Percentiles rank a stretch among this genome's conserved stretches.
Conservation (phyloP, 2,113 vertebrate species). For the Protobothrops flavoviridis region DNA sequence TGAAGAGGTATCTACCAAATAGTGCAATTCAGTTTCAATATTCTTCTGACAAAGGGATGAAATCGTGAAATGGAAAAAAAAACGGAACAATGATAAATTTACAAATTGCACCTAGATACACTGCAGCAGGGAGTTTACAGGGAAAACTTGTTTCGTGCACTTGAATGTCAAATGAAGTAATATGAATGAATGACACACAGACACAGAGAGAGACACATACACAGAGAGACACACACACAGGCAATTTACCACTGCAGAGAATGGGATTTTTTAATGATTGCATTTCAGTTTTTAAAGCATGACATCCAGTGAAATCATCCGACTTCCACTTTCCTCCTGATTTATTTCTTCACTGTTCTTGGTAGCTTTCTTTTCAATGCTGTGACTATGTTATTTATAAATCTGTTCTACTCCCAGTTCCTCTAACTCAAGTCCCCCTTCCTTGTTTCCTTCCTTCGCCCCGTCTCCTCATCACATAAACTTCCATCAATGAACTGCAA, state of each 20-base stretch:
- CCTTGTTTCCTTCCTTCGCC: background rate
- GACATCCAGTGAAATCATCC: background rate
- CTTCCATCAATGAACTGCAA: constrained; percentile 12
- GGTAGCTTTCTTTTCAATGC: constrained; percentile 22
- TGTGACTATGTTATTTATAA: constrained; percentile 46
- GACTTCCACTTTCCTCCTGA: constrained; percentile 35
- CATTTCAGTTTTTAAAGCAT: constrained; percentile 33
- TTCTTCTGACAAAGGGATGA: constrained; percentile 56
- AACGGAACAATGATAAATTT: constrained; percentile 38
- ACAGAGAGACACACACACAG: background rate
- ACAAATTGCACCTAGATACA: constrained; percentile 49
- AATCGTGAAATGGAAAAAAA: constrained; percentile 56
- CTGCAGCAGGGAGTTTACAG: constrained; percentile 40
- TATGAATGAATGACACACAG: constrained; percentile 51
- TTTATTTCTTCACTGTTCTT: constrained; percentile 15
- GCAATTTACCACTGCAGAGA: background rate
- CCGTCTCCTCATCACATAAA: background rate
- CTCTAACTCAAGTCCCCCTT: constrained; percentile 19
- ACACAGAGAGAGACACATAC: background rate
- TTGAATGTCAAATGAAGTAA: constrained; percentile 57
- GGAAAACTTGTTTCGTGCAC: constrained; percentile 49
- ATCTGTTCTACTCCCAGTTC: constrained; percentile 42
- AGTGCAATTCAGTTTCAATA: constrained; percentile 49
- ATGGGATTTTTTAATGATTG: constrained; percentile 13
- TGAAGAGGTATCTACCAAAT: constrained; percentile 47